Evolutionary conservation across 2,797 vertebrate genomes (phyloP).

Genomic region (Eulemur mongoz): DNA sequence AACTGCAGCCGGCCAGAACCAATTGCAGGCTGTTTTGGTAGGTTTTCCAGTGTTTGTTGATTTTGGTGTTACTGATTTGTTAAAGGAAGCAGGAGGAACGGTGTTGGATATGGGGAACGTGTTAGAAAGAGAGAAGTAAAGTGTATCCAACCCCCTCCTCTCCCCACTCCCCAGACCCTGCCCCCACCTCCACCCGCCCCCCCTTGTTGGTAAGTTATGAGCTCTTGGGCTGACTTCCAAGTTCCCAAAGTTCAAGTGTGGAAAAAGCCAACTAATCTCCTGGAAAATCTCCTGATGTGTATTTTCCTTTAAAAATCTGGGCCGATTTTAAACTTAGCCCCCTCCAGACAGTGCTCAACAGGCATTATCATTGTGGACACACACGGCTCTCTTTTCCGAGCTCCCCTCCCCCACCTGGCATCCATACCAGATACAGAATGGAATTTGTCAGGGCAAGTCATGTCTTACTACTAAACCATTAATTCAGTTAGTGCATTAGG

Average conservation of each 20-base stretch:
- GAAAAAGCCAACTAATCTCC: conserved; percentile 74
- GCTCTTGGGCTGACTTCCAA: conserved; percentile 63
- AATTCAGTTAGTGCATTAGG: conserved; percentile 54
- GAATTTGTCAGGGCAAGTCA: conserved; percentile 54
- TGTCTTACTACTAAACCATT: conserved; percentile 42
- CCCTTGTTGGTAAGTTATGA: neutral
- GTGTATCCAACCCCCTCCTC: neutral
- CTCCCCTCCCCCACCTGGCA: neutral
- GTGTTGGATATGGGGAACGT: neutral
- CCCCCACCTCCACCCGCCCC: neutral
- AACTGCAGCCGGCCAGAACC: neutral
- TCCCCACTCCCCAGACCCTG: neutral
- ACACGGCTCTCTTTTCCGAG: neutral
- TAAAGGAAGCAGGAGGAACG: neutral
- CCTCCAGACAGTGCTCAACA: neutral
- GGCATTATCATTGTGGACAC: neutral
- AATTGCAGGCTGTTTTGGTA: neutral
- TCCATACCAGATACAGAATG: conserved; percentile 50
- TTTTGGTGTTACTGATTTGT: conserved; percentile 4
- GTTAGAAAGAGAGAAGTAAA: conserved; percentile 35
- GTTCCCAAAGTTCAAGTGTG: conserved; percentile 55
- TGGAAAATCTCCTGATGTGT: conserved; percentile 61
- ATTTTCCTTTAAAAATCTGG: conserved; percentile 48
- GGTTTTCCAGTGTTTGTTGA: neutral
- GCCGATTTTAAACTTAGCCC: neutral